phyloP scores from a whole-genome alignment of 2,797 vertebrate genomes.

The Syndactyla subalaris region DNA sequence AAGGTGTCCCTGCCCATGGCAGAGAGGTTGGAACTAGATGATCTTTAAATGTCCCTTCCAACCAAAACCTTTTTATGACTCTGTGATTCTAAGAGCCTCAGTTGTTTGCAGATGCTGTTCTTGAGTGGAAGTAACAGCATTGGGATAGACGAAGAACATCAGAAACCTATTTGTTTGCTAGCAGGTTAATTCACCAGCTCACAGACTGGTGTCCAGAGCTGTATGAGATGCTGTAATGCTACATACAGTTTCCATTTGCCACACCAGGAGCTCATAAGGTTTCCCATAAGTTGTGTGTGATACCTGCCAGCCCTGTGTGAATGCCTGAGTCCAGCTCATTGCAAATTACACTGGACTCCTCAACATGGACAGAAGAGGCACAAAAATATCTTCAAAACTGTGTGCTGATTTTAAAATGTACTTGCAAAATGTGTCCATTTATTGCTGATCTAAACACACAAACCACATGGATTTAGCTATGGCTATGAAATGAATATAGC shows the following conservation, averaged over 20 bases:
- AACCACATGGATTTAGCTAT: not conserved
- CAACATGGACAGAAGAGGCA: not conserved
- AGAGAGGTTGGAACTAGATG: not conserved
- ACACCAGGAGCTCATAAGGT: not conserved
- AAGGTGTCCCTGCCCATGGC: not conserved
- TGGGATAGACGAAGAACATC: not conserved
- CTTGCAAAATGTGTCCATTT: not conserved
- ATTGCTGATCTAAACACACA: not conserved
- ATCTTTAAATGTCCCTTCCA: not conserved
- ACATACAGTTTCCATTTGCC: not conserved
- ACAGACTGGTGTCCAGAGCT: not conserved
- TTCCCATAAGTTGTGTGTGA: not conserved
- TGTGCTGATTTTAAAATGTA: not conserved
- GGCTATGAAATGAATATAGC: not conserved
- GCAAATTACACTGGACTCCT: not conserved
- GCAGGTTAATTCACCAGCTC: not conserved
- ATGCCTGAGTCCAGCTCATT: not conserved
- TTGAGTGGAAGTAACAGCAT: not conserved
- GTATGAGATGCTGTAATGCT: not conserved
- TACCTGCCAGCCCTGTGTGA: not conserved
- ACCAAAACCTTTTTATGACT: not conserved
- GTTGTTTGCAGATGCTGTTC: not conserved
- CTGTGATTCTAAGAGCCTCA: not conserved
- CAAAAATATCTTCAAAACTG: not conserved
- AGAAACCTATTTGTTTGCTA: not conserved